Conservation (phyloP, 1,140 invertebrate species). For the Drosophila simulans region DNA sequence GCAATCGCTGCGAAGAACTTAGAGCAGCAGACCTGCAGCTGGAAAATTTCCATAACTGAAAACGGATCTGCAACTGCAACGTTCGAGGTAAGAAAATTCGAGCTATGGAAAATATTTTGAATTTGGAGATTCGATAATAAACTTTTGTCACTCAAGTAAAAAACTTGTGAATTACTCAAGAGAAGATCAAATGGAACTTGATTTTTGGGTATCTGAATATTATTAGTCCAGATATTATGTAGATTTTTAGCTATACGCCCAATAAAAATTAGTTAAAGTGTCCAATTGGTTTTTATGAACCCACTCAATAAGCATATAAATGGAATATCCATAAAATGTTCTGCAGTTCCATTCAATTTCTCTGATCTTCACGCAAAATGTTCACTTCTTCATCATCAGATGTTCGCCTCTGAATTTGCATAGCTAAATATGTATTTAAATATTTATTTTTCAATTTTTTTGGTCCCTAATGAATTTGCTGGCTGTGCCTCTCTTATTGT, state of each 20-base stretch:
- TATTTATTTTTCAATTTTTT: slow-evolving; percentile 47
- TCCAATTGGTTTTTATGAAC: slow-evolving; percentile 6
- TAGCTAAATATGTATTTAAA: slow-evolving; percentile 74
- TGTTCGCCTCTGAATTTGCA: slow-evolving; percentile 59
- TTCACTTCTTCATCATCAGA: slow-evolving; percentile 20
- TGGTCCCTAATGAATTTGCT: slow-evolving; percentile 54
- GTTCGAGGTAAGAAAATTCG: slow-evolving; percentile 1
- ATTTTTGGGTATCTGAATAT: no score
- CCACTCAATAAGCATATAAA: slow-evolving; percentile 10
- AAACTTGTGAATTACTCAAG: no score
- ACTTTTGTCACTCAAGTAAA: neutral
- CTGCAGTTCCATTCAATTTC: slow-evolving; percentile 10
- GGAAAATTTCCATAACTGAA: slow-evolving; percentile 45
- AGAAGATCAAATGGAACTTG: no score
- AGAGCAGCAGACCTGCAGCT: slow-evolving; percentile 2
- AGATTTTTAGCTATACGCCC: neutral
- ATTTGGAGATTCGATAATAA: no score
- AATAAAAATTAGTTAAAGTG: neutral
- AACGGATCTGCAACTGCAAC: slow-evolving; percentile 26
- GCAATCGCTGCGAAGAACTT: neutral
- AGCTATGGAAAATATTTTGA: neutral
- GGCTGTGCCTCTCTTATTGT: slow-evolving; percentile 25
- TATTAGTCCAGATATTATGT: neutral
- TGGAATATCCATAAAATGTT: slow-evolving; percentile 11
- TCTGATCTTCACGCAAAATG: slow-evolving; percentile 7